These are phyloP conservation scores for Drosophila willistoni DNA, from an alignment of 1,140 invertebrate genomes.

Conservation along the genomic window DNA sequence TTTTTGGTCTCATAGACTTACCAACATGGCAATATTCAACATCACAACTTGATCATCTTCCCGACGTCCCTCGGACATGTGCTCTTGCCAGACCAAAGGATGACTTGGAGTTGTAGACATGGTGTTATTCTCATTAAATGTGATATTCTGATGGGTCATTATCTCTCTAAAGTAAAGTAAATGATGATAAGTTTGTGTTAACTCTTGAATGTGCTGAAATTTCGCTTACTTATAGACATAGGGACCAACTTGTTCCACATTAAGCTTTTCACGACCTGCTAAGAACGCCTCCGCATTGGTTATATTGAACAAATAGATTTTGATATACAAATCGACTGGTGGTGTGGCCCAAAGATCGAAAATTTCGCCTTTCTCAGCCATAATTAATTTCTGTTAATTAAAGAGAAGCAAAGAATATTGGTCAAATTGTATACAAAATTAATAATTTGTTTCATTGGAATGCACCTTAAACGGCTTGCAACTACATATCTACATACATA, in stretches of 20 bases:
- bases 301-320: slow-evolving; percentile 94
- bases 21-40: slow-evolving; percentile 94
- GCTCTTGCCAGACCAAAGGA: slow-evolving; percentile 88
- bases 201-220: not conserved
- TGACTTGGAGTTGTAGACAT: slow-evolving; percentile 87
- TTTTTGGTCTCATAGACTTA: slow-evolving; percentile 84
- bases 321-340: slow-evolving; percentile 92
- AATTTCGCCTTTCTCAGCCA: slow-evolving; percentile 89
- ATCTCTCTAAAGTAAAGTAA: slow-evolving; percentile 85
- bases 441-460: slow-evolving; percentile 8
- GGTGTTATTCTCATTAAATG: slow-evolving; percentile 90
- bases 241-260: slow-evolving; percentile 92
- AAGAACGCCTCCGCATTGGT: slow-evolving; percentile 93
- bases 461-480: slow-evolving; percentile 38
- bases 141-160: slow-evolving; percentile 87
- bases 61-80: slow-evolving; percentile 87
- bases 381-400: slow-evolving; percentile 87
- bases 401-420: slow-evolving; percentile 40
- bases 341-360: slow-evolving; percentile 94
- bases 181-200: not conserved
- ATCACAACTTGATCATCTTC: slow-evolving; percentile 91
- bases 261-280: slow-evolving; percentile 88
- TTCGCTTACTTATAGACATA: slow-evolving; percentile 93
- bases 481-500: slow-evolving; percentile 4
- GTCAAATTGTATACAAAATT: not conserved